Conservation (phyloP, 2,888 invertebrate species). For the Drosophila paucipuncta region DNA sequence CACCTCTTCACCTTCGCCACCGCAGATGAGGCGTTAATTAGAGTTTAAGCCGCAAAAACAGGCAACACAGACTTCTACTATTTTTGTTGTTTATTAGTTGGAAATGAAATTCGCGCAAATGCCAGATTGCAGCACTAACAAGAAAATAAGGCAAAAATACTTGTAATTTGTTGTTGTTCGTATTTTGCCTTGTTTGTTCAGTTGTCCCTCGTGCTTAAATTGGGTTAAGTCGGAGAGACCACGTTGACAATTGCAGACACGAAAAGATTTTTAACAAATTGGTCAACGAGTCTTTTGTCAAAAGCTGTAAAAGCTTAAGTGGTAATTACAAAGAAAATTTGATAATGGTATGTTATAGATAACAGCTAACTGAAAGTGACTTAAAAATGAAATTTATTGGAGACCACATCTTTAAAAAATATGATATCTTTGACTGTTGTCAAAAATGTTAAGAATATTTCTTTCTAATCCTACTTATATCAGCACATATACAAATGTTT, state of each 20-base stretch:
- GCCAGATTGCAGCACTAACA: slow-evolving; percentile 56
- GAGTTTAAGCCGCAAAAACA: slow-evolving; percentile 73
- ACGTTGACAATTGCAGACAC: slow-evolving; percentile 35
- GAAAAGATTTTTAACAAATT: slow-evolving; percentile 17
- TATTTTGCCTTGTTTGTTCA: background rate
- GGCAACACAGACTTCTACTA: slow-evolving; percentile 28
- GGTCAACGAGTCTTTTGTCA: background rate
- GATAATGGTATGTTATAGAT: background rate
- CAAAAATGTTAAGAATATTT: background rate
- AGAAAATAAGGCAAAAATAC: slow-evolving; percentile 34
- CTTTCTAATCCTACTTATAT: background rate
- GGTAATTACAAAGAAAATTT: background rate
- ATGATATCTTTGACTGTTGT: background rate
- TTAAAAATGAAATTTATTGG: background rate
- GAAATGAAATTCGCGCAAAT: slow-evolving; percentile 61
- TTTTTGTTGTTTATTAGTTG: slow-evolving; percentile 61
- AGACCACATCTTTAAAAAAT: background rate
- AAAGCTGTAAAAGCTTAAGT: background rate
- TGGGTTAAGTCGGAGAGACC: slow-evolving; percentile 43
- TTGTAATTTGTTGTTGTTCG: slow-evolving; percentile 33
- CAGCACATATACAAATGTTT: background rate
- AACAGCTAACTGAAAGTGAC: slow-evolving; percentile 7
- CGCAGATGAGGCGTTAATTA: slow-evolving; percentile 78
- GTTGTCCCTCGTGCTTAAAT: slow-evolving; percentile 32
- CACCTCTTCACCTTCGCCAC: slow-evolving; percentile 32